phyloP scores from a whole-genome alignment of 1,140 invertebrate genomes.

The Vollenhovia emeryi region DNA sequence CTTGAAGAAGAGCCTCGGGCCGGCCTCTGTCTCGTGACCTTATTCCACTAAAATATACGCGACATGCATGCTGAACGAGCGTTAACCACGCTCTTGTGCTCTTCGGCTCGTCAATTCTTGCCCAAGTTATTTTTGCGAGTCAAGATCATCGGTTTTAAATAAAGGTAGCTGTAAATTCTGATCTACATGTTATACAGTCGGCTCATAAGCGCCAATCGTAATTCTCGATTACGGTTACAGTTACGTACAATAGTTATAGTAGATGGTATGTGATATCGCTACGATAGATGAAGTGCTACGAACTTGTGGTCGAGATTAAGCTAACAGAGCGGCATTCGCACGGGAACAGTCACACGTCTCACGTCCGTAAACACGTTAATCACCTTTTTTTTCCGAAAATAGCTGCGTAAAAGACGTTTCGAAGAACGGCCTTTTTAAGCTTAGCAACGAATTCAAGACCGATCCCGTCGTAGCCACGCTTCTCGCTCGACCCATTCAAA shows the following conservation, averaged over 20 bases:
- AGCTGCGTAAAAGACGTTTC: neutral
- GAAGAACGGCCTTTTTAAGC: neutral
- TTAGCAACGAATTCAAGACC: conserved; percentile 32
- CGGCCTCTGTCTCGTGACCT: conserved; percentile 77
- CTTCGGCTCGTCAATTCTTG: neutral
- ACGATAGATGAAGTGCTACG: neutral
- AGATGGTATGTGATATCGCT: neutral
- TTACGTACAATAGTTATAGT: neutral
- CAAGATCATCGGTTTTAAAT: neutral
- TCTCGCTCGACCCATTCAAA: neutral
- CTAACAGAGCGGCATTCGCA: neutral
- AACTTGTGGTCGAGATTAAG: neutral
- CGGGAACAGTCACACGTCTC: neutral
- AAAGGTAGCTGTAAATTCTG: neutral
- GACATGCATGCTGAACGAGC: conserved; percentile 78
- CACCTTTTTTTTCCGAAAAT: neutral
- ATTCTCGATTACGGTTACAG: neutral
- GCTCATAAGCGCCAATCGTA: neutral
- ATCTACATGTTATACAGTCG: no score
- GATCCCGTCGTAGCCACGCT: conserved; percentile 16
- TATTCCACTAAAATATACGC: conserved; percentile 81
- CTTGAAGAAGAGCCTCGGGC: conserved; percentile 70
- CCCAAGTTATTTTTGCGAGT: neutral
- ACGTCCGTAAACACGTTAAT: neutral
- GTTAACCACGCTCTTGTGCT: conserved; percentile 54